phyloP scores from a whole-genome alignment of 2,888 invertebrate genomes.

The Drosophila ezoana region DNA sequence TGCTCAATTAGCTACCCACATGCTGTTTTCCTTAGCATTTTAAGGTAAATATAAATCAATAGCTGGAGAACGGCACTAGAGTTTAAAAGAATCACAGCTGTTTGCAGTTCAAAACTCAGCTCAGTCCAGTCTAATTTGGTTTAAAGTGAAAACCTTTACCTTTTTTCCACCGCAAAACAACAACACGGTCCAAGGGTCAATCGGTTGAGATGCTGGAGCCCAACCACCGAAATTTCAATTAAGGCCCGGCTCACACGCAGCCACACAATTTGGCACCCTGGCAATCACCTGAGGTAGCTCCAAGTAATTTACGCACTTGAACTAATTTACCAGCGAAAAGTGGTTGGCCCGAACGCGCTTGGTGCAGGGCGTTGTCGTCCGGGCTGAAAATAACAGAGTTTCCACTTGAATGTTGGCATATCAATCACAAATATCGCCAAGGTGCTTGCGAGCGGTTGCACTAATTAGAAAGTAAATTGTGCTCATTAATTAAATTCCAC shows the following conservation, averaged over 20 bases:
- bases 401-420: constrained; percentile 61
- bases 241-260: constrained; percentile 44
- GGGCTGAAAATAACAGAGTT: constrained; percentile 45
- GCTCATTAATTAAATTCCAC: constrained; percentile 70
- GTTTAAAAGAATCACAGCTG: constrained; percentile 45
- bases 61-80: constrained; percentile 12
- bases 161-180: constrained; percentile 46
- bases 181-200: constrained; percentile 17
- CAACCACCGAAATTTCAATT: constrained; percentile 63
- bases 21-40: no score
- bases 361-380: not conserved
- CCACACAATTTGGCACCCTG: constrained; percentile 22
- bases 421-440: constrained; percentile 76
- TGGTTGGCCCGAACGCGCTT: constrained; percentile 29
- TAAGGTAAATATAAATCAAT: no score
- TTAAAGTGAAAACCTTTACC: constrained; percentile 8
- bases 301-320: constrained; percentile 76
- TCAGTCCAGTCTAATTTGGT: not conserved
- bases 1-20: no score
- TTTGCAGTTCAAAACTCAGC: not conserved
- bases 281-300: constrained; percentile 73
- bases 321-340: constrained; percentile 72
- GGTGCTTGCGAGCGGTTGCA: constrained; percentile 44
- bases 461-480: constrained; percentile 76
- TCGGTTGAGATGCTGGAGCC: not conserved